phyloP scores from a whole-genome alignment of 2,113 vertebrate genomes.

The Semnornis frantzii region DNA sequence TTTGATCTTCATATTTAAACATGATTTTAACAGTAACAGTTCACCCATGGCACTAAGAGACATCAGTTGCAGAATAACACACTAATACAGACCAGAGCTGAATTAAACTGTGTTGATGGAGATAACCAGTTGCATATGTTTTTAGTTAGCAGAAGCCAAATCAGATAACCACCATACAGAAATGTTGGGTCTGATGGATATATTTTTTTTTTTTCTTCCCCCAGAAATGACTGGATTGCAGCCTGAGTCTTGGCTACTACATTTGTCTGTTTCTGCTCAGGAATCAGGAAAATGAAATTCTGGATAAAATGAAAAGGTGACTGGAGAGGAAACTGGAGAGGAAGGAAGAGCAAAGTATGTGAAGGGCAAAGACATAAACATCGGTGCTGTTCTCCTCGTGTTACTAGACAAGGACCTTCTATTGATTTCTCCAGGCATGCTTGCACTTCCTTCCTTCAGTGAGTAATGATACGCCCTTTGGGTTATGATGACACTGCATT shows the following conservation, averaged over 20 bases:
- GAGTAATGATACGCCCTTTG: conserved; percentile 74
- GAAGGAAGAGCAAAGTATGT: conserved; percentile 70
- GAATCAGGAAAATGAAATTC: conserved; percentile 66
- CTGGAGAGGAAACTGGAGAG: conserved; percentile 56
- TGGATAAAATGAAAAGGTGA: conserved; percentile 66
- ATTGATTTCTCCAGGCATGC: conserved; percentile 74
- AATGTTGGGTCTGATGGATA: conserved; percentile 15
- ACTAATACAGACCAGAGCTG: conserved; percentile 63
- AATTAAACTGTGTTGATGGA: conserved; percentile 72
- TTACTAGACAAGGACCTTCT: conserved; percentile 74
- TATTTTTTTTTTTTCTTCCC: not conserved
- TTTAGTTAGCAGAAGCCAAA: conserved; percentile 62
- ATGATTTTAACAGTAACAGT: conserved; percentile 70
- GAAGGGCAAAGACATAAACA: conserved; percentile 82
- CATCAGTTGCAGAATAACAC: conserved; percentile 67
- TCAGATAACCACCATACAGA: conserved; percentile 47
- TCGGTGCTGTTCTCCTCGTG: conserved; percentile 59
- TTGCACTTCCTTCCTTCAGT: conserved; percentile 72
- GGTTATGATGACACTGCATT: conserved; percentile 76
- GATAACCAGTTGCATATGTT: conserved; percentile 69
- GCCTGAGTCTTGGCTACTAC: not conserved
- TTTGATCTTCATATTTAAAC: conserved; percentile 72
- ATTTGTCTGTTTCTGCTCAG: not conserved
- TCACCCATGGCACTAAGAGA: conserved; percentile 69
- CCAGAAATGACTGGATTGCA: not conserved